Conservation (phyloP, 2,797 vertebrate genomes). For the Tragopan temminckii region DNA sequence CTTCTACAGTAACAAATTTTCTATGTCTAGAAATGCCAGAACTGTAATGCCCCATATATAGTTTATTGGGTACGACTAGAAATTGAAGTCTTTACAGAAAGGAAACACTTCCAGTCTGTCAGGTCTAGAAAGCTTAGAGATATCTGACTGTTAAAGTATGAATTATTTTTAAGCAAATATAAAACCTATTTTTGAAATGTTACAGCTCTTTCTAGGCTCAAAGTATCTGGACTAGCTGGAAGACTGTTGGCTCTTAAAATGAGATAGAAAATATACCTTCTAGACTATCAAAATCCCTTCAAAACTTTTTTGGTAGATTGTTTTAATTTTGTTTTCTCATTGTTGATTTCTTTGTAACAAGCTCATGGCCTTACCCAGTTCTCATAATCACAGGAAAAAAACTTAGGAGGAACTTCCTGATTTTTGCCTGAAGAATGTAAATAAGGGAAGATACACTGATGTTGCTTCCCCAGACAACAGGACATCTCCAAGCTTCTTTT, state of each 20-base stretch:
- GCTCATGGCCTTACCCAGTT: background rate
- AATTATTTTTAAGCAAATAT: conserved; percentile 39
- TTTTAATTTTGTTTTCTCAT: background rate
- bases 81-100: conserved; percentile 43
- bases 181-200: conserved; percentile 38
- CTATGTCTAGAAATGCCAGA: conserved; percentile 52
- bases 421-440: background rate
- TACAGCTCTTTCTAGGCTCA: background rate
- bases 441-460: background rate
- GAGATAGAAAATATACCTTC: background rate
- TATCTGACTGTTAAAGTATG: background rate
- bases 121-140: conserved; percentile 1
- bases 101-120: background rate
- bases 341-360: background rate
- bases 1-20: conserved; percentile 45
- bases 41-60: conserved; percentile 16
- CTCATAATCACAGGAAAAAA: background rate
- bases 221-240: conserved; percentile 6
- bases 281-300: background rate
- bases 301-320: background rate
- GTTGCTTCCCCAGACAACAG: background rate
- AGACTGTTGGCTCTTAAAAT: background rate
- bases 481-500: background rate
- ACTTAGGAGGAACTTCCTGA: background rate
- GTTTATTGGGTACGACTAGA: background rate